phyloP scores from a whole-genome alignment of 2,797 vertebrate genomes.

The Gila robusta region DNA sequence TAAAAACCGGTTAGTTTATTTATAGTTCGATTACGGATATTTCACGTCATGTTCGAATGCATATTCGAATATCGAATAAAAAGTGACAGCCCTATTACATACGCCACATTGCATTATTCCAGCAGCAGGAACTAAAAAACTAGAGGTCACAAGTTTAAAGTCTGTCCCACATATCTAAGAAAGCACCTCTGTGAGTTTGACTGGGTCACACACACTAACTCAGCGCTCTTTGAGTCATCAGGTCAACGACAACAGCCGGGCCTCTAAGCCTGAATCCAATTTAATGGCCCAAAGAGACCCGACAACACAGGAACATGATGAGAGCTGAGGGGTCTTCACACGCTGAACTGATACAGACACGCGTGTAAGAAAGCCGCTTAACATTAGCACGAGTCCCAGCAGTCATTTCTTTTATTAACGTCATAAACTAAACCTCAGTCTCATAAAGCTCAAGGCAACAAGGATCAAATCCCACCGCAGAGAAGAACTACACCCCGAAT shows the following conservation, averaged over 20 bases:
- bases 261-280: constrained; percentile 42
- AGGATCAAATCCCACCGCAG: constrained; percentile 25
- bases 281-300: constrained; percentile 42
- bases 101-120: background rate
- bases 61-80: no score
- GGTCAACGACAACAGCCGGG: constrained; percentile 31
- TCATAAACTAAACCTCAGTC: constrained; percentile 59
- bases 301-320: background rate
- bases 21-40: no score
- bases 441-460: constrained; percentile 33
- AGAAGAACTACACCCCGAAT: background rate
- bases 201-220: constrained; percentile 9
- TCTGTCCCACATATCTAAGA: background rate
- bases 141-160: background rate
- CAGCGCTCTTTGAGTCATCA: background rate
- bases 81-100: no score
- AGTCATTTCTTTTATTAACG: constrained; percentile 69
- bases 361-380: background rate
- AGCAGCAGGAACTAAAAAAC: constrained; percentile 2
- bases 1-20: no score
- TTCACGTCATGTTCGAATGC: no score
- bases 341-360: constrained; percentile 36
- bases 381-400: constrained; percentile 64
- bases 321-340: background rate
- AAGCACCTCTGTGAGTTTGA: constrained; percentile 9